These are phyloP conservation scores for Cassiopea andromeda DNA, from an alignment of 30 jellyfish, hydroid and myxozoan genomes.

Conservation along the genomic window DNA sequence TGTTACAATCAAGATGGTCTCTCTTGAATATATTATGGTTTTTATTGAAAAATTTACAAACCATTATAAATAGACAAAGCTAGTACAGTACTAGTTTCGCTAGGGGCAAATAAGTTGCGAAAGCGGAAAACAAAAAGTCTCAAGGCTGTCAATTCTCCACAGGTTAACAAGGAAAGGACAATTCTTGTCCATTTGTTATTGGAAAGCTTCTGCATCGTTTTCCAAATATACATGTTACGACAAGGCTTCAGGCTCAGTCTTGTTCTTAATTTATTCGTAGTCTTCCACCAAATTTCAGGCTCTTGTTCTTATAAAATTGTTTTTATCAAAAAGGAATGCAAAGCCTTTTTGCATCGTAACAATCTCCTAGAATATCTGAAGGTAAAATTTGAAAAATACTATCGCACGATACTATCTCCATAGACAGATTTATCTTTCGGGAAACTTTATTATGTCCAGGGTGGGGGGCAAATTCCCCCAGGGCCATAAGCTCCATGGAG, in stretches of 20 bases:
- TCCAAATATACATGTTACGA: background rate
- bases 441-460: too few relatives aligned
- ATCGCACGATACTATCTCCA: too few relatives aligned
- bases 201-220: background rate
- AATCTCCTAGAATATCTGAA: too few relatives aligned
- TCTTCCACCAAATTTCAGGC: background rate
- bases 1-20: too few relatives aligned
- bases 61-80: too few relatives aligned
- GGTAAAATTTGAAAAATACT: too few relatives aligned
- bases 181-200: background rate
- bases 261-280: background rate
- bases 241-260: background rate
- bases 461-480: too few relatives aligned
- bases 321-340: background rate
- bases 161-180: background rate
- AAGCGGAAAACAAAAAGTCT: background rate
- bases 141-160: background rate
- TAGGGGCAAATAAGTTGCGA: background rate
- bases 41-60: too few relatives aligned
- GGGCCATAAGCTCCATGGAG: too few relatives aligned
- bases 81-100: background rate
- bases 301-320: background rate
- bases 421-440: too few relatives aligned
- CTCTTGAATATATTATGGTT: too few relatives aligned
- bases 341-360: background rate